These are phyloP conservation scores for Channa maculata DNA, from an alignment of 2,113 vertebrate species.

Conservation along the genomic window DNA sequence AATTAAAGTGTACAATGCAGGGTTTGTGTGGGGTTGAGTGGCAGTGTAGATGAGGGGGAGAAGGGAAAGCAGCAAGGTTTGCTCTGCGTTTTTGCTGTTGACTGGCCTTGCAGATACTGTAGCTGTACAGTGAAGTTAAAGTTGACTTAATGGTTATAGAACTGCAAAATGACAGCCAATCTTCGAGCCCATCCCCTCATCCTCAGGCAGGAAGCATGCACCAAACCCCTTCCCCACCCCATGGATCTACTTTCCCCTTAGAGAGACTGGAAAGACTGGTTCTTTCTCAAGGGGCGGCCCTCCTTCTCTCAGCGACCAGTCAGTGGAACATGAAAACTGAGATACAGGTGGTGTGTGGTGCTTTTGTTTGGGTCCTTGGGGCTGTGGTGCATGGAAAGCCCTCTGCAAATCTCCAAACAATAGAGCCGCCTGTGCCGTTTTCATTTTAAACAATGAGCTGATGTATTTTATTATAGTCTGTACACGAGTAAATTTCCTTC, in stretches of 20 bases:
- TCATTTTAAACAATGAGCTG: slow-evolving; percentile 24
- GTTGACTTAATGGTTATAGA: background rate
- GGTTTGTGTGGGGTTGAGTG: slow-evolving; percentile 53
- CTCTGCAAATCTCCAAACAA: slow-evolving; percentile 70
- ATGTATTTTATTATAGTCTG: background rate
- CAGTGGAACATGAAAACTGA: slow-evolving; percentile 75
- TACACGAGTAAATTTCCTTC: too few species aligned
- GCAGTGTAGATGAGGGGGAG: slow-evolving; percentile 3
- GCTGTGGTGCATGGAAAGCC: slow-evolving; percentile 55
- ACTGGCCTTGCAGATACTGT: background rate
- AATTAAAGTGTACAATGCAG: slow-evolving; percentile 57
- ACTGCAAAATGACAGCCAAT: background rate
- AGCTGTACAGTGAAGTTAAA: background rate
- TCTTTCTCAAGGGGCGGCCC: slow-evolving; percentile 52
- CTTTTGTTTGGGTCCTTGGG: slow-evolving; percentile 70
- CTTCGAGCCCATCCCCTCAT: background rate
- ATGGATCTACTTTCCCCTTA: slow-evolving; percentile 32
- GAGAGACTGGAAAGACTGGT: slow-evolving; percentile 77
- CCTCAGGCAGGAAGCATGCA: slow-evolving; percentile 16
- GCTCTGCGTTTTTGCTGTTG: background rate
- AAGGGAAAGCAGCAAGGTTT: background rate
- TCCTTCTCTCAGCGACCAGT: slow-evolving; percentile 65
- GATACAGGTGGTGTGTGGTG: slow-evolving; percentile 58
- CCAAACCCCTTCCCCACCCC: background rate
- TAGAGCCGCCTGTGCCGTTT: slow-evolving; percentile 56